A percentile compares a stretch with the other conserved stretches of the same genome.
Evolutionary conservation across 2,113 vertebrate species (phyloP).

Genomic region (Microcebus griseorufus): DNA sequence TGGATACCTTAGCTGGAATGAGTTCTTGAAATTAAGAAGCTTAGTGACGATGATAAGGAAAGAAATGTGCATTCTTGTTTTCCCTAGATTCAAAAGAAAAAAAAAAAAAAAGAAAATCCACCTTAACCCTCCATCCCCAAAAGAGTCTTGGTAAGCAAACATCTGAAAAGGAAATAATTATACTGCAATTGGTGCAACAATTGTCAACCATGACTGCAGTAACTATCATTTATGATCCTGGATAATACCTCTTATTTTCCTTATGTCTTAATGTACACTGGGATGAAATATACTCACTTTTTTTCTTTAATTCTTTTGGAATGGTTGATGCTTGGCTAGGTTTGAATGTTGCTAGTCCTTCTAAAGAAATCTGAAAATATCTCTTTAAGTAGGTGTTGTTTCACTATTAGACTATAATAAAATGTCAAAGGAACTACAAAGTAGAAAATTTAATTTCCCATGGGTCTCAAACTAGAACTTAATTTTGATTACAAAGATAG

Average conservation of each 20-base stretch:
- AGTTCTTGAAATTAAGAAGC: slow-evolving; percentile 79
- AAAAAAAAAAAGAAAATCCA: background rate
- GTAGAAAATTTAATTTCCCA: slow-evolving; percentile 48
- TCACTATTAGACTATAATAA: slow-evolving; percentile 26
- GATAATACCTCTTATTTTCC: background rate
- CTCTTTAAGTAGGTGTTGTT: background rate
- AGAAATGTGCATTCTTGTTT: slow-evolving; percentile 57
- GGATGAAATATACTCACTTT: background rate
- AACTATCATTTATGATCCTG: background rate
- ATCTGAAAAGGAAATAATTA: background rate
- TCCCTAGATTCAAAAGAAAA: background rate
- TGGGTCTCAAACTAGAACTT: slow-evolving; percentile 34
- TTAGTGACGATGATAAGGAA: slow-evolving; percentile 71
- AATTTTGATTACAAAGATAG: background rate
- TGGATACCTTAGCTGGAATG: slow-evolving; percentile 72
- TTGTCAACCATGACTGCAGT: accelerated
- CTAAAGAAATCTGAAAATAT: background rate
- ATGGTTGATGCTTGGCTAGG: background rate
- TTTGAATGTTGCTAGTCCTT: background rate
- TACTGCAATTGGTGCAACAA: background rate
- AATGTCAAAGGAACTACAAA: slow-evolving; percentile 53
- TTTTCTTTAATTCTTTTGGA: background rate
- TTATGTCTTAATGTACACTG: background rate
- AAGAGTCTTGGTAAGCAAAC: background rate
- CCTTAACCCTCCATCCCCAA: background rate